These are phyloP conservation scores for Calidris pugnax DNA, from an alignment of 2,113 vertebrate species.

Conservation along the genomic window DNA sequence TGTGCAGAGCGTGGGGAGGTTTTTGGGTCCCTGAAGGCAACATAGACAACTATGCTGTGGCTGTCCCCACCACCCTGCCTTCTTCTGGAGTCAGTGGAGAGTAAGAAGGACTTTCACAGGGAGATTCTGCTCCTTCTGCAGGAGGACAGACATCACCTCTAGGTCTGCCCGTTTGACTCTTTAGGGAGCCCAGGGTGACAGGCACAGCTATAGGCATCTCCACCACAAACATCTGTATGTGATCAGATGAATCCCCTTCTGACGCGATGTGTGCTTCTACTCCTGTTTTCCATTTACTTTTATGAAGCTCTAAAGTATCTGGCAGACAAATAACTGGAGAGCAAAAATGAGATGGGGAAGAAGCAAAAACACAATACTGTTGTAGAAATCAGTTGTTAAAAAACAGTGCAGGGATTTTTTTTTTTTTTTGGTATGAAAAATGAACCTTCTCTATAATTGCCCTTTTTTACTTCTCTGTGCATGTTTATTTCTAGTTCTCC, in stretches of 20 bases:
- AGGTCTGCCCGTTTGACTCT: not conserved
- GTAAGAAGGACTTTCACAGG: not conserved
- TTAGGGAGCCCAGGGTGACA: not conserved
- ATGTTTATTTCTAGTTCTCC: not conserved
- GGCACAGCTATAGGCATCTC: not conserved
- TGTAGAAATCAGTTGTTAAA: not conserved
- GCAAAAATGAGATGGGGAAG: not conserved
- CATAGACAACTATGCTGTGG: fast-evolving
- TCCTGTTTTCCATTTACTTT: not conserved
- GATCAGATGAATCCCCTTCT: not conserved
- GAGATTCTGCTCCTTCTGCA: not conserved
- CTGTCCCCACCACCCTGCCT: not conserved
- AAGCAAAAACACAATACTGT: not conserved
- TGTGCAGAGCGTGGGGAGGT: fast-evolving
- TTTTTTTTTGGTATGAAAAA: not conserved
- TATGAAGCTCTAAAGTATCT: not conserved
- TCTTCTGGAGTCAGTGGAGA: not conserved
- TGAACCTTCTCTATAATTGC: not conserved
- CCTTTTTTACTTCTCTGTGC: not conserved
- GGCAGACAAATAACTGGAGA: not conserved
- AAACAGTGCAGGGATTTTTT: not conserved
- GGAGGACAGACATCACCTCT: not conserved
- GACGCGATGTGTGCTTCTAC: not conserved
- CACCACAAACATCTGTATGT: not conserved
- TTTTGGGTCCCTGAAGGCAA: not conserved